phyloP scores from a whole-genome alignment of 2,113 vertebrate species.

The Laticauda colubrina region DNA sequence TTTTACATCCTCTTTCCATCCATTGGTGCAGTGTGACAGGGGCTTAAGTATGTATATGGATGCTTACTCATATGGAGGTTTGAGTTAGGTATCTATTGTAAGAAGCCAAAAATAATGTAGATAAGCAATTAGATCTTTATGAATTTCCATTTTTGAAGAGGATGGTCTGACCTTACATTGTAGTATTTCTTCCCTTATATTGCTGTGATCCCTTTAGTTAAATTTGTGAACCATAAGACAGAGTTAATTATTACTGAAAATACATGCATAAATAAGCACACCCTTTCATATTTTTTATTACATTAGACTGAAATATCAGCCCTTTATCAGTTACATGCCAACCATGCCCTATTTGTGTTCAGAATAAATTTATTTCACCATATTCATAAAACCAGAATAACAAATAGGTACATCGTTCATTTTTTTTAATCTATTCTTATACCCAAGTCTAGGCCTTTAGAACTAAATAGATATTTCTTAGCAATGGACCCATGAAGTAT shows the following conservation, averaged over 20 bases:
- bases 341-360: conserved; percentile 43
- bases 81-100: not conserved
- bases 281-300: conserved; percentile 43
- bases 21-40: too few relatives aligned
- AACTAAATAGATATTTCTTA: conserved; percentile 34
- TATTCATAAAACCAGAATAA: not conserved
- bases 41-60: too few relatives aligned
- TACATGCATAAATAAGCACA: not conserved
- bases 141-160: not conserved
- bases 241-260: conserved; percentile 12
- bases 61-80: not conserved
- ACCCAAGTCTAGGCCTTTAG: conserved; percentile 4
- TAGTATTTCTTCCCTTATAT: not conserved
- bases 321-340: conserved; percentile 30
- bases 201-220: not conserved
- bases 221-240: not conserved
- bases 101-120: not conserved
- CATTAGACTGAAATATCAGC: conserved; percentile 19
- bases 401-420: not conserved
- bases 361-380: conserved; percentile 39
- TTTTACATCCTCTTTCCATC: too few relatives aligned
- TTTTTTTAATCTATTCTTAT: not conserved
- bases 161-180: not conserved
- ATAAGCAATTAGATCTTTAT: not conserved
- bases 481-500: conserved; percentile 40